Base-by-base conservation (phyloP, 2,888 invertebrate genomes). In the Mesorhabditis sp. region DNA sequence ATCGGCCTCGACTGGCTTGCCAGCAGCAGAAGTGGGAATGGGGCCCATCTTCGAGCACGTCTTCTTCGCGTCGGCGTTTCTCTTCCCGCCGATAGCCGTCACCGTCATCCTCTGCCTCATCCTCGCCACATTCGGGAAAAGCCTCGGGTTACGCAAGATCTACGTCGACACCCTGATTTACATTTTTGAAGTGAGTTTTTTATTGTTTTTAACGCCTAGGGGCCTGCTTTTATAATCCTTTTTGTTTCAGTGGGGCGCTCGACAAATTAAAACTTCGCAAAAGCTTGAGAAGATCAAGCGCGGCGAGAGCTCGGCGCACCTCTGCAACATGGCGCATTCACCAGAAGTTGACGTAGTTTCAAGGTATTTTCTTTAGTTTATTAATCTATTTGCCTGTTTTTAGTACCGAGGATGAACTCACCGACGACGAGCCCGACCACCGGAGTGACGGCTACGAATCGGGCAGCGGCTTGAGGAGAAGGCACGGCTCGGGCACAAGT, bases 101-200 rank as follows among this genome's bases (percentile, higher is more conserved):
- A 84, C 91, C 91, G 85, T 91, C 91, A 87, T 91, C 91, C 86
- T 89, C 64, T 80, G 85, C 65, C 71, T 88, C 45, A 73, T 87
- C 15, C 83, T 95, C 82, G 95, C 95, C 70, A 93, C 93, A 58
- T 91, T 95, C 85, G 95, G 95, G 81, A 93, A 93, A 88, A 94
- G 94, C 5, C 89, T 95, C 77, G 95, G 95, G 72, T 91, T 95
- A 28, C 89, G 95, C 78, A 90, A 91, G 85, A 89, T 92, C 64
- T 96, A 95, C 87, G 93, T 95, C 73, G 91, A 92, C 86, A 89
- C 93, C 72, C 89, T 96, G 74, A 89, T 96, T 74, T 91, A 91
- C 87, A 91, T 95, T 81, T 96, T 96, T 88, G 95, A 95, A 92
- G 95, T 95, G 89, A 90, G 89, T 87, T 66, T 65, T 66, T 66